These are phyloP conservation scores for Peromyscus maniculatus DNA, from an alignment of 2,113 vertebrate species.

Conservation along the genomic window DNA sequence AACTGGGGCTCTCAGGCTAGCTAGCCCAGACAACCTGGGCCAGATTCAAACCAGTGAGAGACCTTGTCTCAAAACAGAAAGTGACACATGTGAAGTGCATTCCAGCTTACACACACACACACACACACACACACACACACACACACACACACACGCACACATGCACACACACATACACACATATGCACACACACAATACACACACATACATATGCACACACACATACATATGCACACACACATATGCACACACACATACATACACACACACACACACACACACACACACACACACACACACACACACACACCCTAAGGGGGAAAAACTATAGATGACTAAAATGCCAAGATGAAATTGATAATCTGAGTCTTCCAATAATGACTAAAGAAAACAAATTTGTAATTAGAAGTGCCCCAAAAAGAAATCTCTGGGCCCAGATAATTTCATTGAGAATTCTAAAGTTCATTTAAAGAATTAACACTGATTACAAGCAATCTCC, in stretches of 20 bases:
- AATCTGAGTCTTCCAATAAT: slow-evolving; percentile 32
- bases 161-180: neutral
- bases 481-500: neutral
- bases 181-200: too few species aligned
- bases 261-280: too few species aligned
- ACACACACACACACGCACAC: neutral
- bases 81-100: neutral
- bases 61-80: neutral
- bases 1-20: neutral
- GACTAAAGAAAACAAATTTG: slow-evolving; percentile 58
- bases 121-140: neutral
- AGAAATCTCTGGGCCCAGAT: neutral
- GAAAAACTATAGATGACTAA: neutral
- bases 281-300: neutral
- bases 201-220: too few species aligned
- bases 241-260: neutral
- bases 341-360: slow-evolving; percentile 6
- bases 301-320: too few species aligned
- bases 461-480: slow-evolving; percentile 18
- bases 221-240: neutral
- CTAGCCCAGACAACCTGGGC: too few species aligned
- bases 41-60: neutral
- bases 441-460: slow-evolving; percentile 31
- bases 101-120: neutral
- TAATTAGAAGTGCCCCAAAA: slow-evolving; percentile 23